A percentile compares a stretch with the other conserved stretches of the same genome.
phyloP scores from a whole-genome alignment of 2,888 invertebrate species.

The Lamellibrachia satsuma region DNA sequence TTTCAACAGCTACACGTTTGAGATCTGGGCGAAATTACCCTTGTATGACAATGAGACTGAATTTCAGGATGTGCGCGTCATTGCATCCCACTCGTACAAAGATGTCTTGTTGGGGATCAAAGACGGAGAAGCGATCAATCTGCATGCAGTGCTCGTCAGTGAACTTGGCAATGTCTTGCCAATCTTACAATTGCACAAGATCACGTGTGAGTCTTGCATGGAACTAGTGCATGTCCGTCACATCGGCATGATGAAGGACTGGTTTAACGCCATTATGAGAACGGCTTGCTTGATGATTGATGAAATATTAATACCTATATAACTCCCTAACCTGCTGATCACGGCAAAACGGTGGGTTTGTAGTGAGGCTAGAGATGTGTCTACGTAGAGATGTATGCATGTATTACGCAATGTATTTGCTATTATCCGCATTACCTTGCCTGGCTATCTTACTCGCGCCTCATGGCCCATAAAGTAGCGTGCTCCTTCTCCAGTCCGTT shows the following conservation, averaged over 20 bases:
- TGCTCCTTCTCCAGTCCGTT: too few relatives aligned
- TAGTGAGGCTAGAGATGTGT: conserved; percentile 60
- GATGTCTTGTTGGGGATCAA: conserved; percentile 78
- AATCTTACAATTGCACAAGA: conserved; percentile 74
- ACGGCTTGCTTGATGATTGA: too few relatives aligned
- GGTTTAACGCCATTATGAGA: conserved; percentile 44
- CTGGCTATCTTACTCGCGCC: too few relatives aligned
- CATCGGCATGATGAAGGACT: conserved; percentile 39
- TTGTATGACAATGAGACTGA: conserved; percentile 27
- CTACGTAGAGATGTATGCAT: too few relatives aligned
- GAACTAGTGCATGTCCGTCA: conserved; percentile 49
- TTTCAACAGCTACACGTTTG: conserved; percentile 51
- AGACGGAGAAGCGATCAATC: conserved; percentile 80
- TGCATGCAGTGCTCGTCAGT: conserved; percentile 72
- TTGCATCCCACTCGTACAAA: conserved; percentile 76
- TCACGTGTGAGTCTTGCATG: conserved; percentile 80
- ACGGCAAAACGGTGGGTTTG: conserved; percentile 72
- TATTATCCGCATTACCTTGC: too few relatives aligned
- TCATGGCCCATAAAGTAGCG: too few relatives aligned
- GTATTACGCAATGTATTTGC: too few relatives aligned
- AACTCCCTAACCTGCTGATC: conserved; percentile 81
- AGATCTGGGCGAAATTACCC: conserved; percentile 45
- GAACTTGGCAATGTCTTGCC: conserved; percentile 74
- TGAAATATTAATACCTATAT: too few relatives aligned
- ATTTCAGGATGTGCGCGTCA: conserved; percentile 71